These are phyloP conservation scores for Eremophila alpestris DNA, from an alignment of 2,797 vertebrate species.

Conservation along the genomic window DNA sequence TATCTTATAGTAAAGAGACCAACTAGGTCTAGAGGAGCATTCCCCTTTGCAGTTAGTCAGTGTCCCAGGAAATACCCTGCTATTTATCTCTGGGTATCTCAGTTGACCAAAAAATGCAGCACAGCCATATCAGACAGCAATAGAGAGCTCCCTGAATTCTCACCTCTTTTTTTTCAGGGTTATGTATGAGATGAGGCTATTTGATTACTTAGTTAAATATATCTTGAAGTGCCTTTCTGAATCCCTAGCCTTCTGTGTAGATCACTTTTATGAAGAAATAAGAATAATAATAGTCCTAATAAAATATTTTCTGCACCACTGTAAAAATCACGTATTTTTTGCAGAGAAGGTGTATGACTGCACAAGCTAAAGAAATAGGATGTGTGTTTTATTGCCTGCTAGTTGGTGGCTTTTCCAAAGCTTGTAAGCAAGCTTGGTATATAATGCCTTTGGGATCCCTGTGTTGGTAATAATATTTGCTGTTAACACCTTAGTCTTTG, in stretches of 20 bases:
- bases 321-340: background rate
- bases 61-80: background rate
- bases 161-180: background rate
- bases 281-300: background rate
- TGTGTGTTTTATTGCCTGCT: background rate
- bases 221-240: background rate
- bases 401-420: background rate
- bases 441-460: background rate
- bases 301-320: background rate
- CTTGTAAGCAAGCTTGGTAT: background rate
- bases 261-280: slow-evolving; percentile 3
- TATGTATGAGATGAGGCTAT: background rate
- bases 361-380: background rate
- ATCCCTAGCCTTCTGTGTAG: background rate
- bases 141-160: background rate
- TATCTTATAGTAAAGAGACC: background rate
- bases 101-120: background rate
- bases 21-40: background rate
- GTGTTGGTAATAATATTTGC: background rate
- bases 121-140: background rate
- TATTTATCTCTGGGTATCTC: background rate
- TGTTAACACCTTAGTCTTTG: background rate
- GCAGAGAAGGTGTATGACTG: background rate
- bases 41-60: background rate
- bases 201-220: background rate